Base-by-base conservation (phyloP, 2,888 invertebrate species). In the Hirtodrosophila histrioides region DNA sequence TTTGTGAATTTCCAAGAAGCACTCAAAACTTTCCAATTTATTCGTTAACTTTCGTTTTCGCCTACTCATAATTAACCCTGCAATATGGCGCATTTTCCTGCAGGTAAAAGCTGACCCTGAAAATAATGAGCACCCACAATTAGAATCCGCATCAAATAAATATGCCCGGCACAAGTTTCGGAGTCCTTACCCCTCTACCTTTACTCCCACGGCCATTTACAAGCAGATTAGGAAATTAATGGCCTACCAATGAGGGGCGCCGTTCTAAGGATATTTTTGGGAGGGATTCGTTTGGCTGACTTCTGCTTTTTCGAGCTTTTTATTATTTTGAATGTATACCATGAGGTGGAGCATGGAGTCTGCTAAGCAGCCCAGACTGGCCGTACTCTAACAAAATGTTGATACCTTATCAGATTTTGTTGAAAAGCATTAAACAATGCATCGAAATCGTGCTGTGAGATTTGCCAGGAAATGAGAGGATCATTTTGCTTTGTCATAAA, bases 161-260 rank as follows among this genome's bases (percentile, higher is more conserved):
- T 53, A 10, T 33, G 35, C 23, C 27, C 35, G 8, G 29, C 27
- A 54, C 44, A 55, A 37, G 37, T 7, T 46, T 36, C 10, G 24
- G 12, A 48, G 3, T 12, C 44, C 6, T 31, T 1, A 9, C 7
- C 31, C 1, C 31, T 3, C 8, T 5, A 4, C 10, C 11, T 11
- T 7, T 10, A 8, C n/a, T 9, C 8, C 31, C 31, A 10, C 11
- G 9, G 4, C 29, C 37, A 50, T 64, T 73, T n/a, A 43, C 54
- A 58, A 65, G 53, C 58, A 51, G 60, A 73, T 73, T 73, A 61
- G 49, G 67, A 53, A 73, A 67, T 61, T 67, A 61, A 67, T 71
- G 49, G 43, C 50, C 27, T 10, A n/a, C 23, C 27, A 48, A 46
- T 37, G 33, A 29, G 6, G 6, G 12, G 31, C 7, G 7, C 7